A percentile compares a stretch with the other conserved stretches of the same genome.
Evolutionary conservation across 2,888 invertebrate species (phyloP).

Genomic region (Pilophorus perplexus): DNA sequence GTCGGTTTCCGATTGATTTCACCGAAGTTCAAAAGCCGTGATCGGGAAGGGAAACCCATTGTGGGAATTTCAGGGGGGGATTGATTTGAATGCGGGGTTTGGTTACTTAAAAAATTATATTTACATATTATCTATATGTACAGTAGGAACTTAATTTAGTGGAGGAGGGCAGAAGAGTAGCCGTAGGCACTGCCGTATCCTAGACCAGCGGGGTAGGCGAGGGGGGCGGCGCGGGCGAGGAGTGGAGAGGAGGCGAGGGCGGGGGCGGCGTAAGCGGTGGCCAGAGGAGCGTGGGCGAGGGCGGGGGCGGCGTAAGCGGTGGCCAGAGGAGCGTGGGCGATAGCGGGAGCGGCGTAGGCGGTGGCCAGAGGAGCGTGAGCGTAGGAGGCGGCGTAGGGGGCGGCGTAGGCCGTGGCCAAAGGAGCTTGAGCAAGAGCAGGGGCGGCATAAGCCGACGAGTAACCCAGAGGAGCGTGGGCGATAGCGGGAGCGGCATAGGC

Average conservation of each 20-base stretch:
- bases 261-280: slow-evolving; percentile 14
- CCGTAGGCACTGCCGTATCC: slow-evolving; percentile 31
- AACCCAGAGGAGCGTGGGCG: not conserved
- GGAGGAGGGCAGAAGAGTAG: slow-evolving; percentile 33
- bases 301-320: not conserved
- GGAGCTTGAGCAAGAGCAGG: slow-evolving; percentile 11
- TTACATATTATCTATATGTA: slow-evolving; percentile 28
- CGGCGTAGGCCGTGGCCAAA: slow-evolving; percentile 16
- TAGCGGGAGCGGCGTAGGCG: not conserved
- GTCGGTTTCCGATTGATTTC: too few relatives aligned
- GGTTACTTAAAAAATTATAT: slow-evolving; percentile 18
- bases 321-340: slow-evolving; percentile 1
- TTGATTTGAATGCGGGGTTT: too few relatives aligned
- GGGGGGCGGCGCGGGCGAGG: slow-evolving; percentile 23
- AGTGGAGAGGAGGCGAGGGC: slow-evolving; percentile 15
- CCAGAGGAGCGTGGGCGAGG: not conserved
- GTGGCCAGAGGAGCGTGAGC: slow-evolving; percentile 27
- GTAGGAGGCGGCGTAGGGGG: slow-evolving; percentile 29
- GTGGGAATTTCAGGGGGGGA: too few relatives aligned
- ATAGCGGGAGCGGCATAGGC: not conserved
- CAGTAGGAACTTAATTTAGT: not conserved
- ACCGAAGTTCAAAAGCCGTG: too few relatives aligned
- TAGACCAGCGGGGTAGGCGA: slow-evolving; percentile 22
- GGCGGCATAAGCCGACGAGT: slow-evolving; percentile 2
- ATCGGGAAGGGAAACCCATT: too few relatives aligned